Conservation (phyloP, 2,888 invertebrate species). For the Chironomus riparius region DNA sequence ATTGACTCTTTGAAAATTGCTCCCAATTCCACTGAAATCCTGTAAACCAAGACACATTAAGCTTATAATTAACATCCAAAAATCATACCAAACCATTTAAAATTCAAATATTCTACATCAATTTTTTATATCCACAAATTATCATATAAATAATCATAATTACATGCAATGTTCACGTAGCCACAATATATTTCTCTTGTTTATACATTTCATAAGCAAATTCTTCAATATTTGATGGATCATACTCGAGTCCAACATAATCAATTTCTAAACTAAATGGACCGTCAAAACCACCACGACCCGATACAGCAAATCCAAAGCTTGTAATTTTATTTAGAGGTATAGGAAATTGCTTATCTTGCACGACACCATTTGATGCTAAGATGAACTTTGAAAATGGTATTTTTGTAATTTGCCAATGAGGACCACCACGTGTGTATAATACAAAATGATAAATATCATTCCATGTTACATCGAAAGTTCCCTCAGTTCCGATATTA, state of each 20-base stretch:
- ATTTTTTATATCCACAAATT: too few species aligned
- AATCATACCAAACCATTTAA: too few species aligned
- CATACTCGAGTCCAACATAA: constrained; percentile 78
- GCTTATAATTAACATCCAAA: neutral
- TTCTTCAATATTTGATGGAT: constrained; percentile 70
- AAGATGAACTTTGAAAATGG: constrained; percentile 90
- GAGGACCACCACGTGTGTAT: constrained; percentile 93
- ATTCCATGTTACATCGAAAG: constrained; percentile 80
- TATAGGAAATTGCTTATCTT: constrained; percentile 66
- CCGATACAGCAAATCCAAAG: constrained; percentile 75
- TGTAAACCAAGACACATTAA: neutral
- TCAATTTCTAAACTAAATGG: constrained; percentile 85
- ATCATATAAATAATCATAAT: neutral
- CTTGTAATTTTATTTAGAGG: constrained; percentile 53
- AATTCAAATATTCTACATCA: too few species aligned
- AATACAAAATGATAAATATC: constrained; percentile 79
- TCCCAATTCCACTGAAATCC: too few species aligned
- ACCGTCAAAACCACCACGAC: constrained; percentile 62
- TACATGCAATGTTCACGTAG: constrained; percentile 43
- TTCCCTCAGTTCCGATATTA: constrained; percentile 65
- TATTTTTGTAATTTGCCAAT: constrained; percentile 92
- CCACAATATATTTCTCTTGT: constrained; percentile 56
- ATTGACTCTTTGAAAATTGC: neutral
- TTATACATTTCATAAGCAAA: constrained; percentile 93
- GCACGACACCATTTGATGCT: constrained; percentile 72